phyloP scores from a whole-genome alignment of 2,888 invertebrate genomes.

The Eristalis pertinax region DNA sequence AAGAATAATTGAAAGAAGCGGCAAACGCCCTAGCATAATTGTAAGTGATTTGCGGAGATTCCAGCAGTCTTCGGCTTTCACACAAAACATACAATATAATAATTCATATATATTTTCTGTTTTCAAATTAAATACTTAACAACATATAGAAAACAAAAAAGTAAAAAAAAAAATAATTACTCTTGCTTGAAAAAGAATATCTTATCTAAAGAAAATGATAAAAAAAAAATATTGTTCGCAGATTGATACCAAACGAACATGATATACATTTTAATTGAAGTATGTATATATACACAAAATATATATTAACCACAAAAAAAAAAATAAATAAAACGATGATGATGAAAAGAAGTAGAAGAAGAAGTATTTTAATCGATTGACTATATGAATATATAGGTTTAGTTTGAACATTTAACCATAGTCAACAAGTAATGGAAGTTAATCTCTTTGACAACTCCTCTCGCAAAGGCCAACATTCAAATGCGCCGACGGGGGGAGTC shows the following conservation, averaged over 20 bases:
- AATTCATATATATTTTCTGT: not conserved
- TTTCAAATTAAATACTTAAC: not conserved
- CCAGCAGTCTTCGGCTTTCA: slow-evolving; percentile 20
- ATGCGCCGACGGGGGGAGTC: not conserved
- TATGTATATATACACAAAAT: slow-evolving; percentile 5
- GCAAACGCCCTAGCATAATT: slow-evolving; percentile 57
- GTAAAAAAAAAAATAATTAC: not conserved
- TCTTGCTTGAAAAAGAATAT: not conserved
- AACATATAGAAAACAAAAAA: not conserved
- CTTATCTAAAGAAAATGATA: not conserved
- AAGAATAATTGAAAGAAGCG: slow-evolving; percentile 55
- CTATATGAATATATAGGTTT: not conserved
- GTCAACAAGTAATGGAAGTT: too few species aligned
- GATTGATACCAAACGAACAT: slow-evolving; percentile 21
- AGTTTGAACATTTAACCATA: too few species aligned
- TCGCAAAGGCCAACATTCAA: not conserved
- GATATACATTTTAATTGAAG: slow-evolving; percentile 39
- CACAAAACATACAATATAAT: slow-evolving; percentile 4
- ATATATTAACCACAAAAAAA: not conserved
- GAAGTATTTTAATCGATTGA: not conserved
- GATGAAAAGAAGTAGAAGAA: not conserved
- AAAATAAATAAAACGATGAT: not conserved
- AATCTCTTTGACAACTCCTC: not conserved
- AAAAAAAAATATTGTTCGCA: too few species aligned
- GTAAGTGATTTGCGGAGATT: slow-evolving; percentile 13